Percentiles rank a stretch among this genome's conserved stretches.
phyloP scores from a whole-genome alignment of 2,888 invertebrate genomes.

The Nomada ruficornis region DNA sequence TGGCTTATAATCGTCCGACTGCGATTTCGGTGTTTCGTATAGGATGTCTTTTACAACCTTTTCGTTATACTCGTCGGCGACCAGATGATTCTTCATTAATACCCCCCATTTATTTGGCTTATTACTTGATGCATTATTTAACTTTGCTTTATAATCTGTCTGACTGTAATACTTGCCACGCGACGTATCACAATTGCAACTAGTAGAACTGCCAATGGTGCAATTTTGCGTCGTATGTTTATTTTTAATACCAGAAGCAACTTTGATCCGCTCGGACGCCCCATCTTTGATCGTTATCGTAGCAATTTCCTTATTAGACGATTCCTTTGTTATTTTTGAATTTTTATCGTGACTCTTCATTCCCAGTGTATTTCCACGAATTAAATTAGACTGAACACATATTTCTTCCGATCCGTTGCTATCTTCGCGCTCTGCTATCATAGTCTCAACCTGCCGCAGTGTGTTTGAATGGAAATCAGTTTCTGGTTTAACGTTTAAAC shows the following conservation, averaged over 20 bases:
- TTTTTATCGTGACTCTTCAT: no score
- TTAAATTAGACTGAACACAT: background rate
- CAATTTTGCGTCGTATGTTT: no score
- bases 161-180: background rate
- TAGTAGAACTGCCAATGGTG: background rate
- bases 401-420: background rate
- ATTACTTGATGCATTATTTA: background rate
- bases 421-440: constrained; percentile 42
- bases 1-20: background rate
- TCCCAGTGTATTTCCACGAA: background rate
- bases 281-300: no score
- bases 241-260: background rate
- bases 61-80: background rate
- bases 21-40: constrained; percentile 23
- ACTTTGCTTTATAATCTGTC: background rate
- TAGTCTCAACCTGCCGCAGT: background rate
- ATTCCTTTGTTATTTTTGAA: background rate
- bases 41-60: constrained; percentile 28
- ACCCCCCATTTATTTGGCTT: background rate
- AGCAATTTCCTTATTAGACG: background rate
- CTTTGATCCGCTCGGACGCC: background rate
- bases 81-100: background rate
- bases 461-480: background rate
- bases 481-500: background rate
- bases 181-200: no score